Evolutionary conservation across 1,140 invertebrate species (phyloP), one percentile per base, ranked within the genome.

Genomic region (Limonius californicus): DNA sequence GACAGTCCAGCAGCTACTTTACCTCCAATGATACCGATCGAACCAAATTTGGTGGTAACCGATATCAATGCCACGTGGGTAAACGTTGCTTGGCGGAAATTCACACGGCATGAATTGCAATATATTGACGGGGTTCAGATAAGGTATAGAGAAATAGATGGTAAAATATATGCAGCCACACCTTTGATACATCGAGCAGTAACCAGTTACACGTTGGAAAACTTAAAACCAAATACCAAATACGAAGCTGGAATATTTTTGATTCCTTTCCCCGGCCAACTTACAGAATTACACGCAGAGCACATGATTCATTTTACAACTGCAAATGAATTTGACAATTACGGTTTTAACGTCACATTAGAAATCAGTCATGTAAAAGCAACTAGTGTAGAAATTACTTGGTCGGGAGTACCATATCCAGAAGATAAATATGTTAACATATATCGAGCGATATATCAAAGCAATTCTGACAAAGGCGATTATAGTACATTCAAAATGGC

Each of bases 341-440:
- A 92, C 70, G 86, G 87, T 55, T 94, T 93, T 77, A 84, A 89
- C 57, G 86, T 95, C 2, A 82, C 81, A 21, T 81, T 94, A 0
- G 87, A 89, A 63, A 85, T 90, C 0, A 84, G 85, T 19, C 83
- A 85, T 56, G 84, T 93, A 2, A 90, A 89, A 68, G 82, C 87
- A 0, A 86, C 84, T 30, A 88, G 87, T 14, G 86, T 90, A 0
- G 88, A 91, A 70, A 81, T 95, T 1, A 83, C 82, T 0, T 93
- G 91, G 89, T 85, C 79, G 50, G 92, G 92, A 4, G 86, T 95
- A 0, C 91, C 92, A 2, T 85, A 89, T 70, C 92, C 92, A 0
- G 87, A 92, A 65, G 91, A 94, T 67, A 92, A 94, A 72, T 94
- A 89, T 78, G 89, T 95, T n/a, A 89, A 93, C 68, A 92, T 96